Evolutionary conservation across 2,113 vertebrate genomes (phyloP), one percentile per base, ranked within the genome.

Genomic region (Trogon melanurus): DNA sequence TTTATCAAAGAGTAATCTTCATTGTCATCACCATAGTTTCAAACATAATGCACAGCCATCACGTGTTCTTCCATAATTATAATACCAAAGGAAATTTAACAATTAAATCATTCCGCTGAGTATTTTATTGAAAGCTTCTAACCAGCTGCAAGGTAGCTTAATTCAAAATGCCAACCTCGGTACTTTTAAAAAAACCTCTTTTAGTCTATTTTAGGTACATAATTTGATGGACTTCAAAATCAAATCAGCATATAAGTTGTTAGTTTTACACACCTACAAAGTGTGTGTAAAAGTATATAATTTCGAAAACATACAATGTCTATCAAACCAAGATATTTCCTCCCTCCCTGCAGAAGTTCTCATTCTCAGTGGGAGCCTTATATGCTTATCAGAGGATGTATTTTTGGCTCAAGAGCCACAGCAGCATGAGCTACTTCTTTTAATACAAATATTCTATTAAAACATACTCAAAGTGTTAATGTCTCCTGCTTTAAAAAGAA

Each of bases 11-110:
- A 90, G 54, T 90, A n/a, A 84, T 83, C 91, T 85, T 81, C 38
- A 94, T 73, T 95, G 96, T 65, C 74, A 91, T 62, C 91, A 67
- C 85, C 96, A 92, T 91, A 88, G 82, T 74, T 95, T 96, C 91
- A 95, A 95, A 97, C 62, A 92, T 7, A 61, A 9, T 96, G 89
- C 91, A 88, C 25, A 96, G 90, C 72, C 82, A 91, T 44, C 60
- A 21, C 21, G 57, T 75, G 65, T 57, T 87, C 78, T 76, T 72
- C 56, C 73, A 82, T 53, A 84, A 88, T 90, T 86, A 95, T 88
- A 97, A 96, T 88, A 83, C 73, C 91, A 98, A 97, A 95, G 93
- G 93, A 98, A 95, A 86, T 19, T 4, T 61, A 78, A 41, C 4
- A 4, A 90, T 56, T 85, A 69, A 64, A 84, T 83, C 32, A 89